Conservation (phyloP, 1,140 invertebrate species). For the Apocrypta bakeri region DNA sequence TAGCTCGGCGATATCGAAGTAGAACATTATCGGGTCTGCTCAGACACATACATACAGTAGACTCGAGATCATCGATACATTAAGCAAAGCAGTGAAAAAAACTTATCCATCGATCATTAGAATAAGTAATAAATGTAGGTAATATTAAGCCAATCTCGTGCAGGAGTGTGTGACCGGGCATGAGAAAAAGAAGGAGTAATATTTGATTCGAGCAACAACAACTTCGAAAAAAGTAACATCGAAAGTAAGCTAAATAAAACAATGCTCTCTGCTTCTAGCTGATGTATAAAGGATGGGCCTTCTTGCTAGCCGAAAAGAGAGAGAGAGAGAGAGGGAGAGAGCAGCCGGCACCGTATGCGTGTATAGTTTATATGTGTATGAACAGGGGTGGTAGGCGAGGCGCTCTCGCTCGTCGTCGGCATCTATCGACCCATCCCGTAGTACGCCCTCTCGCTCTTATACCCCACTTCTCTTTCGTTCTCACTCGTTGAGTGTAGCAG, state of each 20-base stretch:
- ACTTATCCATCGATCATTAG: no score
- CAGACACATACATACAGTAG: neutral
- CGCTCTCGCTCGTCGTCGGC: conserved; percentile 56
- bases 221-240: neutral
- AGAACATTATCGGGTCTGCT: neutral
- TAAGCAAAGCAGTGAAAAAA: no score
- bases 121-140: no score
- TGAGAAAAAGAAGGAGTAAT: no score
- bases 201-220: neutral
- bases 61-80: no score
- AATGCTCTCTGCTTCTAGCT: neutral
- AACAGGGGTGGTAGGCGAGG: conserved; percentile 49
- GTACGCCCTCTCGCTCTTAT: conserved; percentile 16
- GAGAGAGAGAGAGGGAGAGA: no score
- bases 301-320: neutral
- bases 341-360: neutral
- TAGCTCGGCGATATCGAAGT: neutral
- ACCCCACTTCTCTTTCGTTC: conserved; percentile 49
- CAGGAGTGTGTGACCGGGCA: no score
- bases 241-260: neutral
- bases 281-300: neutral
- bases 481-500: neutral
- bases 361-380: neutral
- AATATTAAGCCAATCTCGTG: no score
- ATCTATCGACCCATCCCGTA: conserved; percentile 66